These are phyloP conservation scores for Pseudorectes ferrugineus DNA, from an alignment of 2,113 vertebrate species.

Conservation along the genomic window DNA sequence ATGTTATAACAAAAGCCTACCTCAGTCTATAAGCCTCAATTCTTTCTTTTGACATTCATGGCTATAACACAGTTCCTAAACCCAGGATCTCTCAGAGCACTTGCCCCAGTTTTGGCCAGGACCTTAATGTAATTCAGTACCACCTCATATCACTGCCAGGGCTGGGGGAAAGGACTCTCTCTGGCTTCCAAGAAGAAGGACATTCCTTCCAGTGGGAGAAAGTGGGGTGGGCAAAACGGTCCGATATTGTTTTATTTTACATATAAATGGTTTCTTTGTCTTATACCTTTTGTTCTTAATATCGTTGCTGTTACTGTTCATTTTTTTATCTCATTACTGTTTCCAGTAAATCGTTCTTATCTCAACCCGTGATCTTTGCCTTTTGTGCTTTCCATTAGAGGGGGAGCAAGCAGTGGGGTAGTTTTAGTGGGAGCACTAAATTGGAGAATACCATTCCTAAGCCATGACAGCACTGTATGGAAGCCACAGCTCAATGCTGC, in stretches of 20 bases:
- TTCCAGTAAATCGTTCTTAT: not conserved
- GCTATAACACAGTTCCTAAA: not conserved
- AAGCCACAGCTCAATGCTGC: not conserved
- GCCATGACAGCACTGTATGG: not conserved
- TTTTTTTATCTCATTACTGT: not conserved
- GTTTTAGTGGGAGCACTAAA: not conserved
- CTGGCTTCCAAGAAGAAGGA: not conserved
- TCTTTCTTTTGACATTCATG: not conserved
- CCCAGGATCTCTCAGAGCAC: not conserved
- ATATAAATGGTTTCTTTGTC: not conserved
- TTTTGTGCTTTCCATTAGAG: not conserved
- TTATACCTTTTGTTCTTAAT: not conserved
- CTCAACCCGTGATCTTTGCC: not conserved
- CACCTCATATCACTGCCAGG: not conserved
- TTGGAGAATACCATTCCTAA: not conserved
- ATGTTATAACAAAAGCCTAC: not conserved
- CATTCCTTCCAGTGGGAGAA: not conserved
- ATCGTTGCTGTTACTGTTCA: rapidly evolving
- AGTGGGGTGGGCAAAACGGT: rapidly evolving
- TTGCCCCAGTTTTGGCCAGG: not conserved
- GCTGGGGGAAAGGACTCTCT: not conserved
- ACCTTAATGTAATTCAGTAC: not conserved
- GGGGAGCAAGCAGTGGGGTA: not conserved
- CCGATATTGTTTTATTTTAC: not conserved
- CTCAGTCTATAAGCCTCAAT: not conserved